Evolutionary conservation across 2,888 invertebrate species (phyloP).

Genomic region (Drosophila cognata): DNA sequence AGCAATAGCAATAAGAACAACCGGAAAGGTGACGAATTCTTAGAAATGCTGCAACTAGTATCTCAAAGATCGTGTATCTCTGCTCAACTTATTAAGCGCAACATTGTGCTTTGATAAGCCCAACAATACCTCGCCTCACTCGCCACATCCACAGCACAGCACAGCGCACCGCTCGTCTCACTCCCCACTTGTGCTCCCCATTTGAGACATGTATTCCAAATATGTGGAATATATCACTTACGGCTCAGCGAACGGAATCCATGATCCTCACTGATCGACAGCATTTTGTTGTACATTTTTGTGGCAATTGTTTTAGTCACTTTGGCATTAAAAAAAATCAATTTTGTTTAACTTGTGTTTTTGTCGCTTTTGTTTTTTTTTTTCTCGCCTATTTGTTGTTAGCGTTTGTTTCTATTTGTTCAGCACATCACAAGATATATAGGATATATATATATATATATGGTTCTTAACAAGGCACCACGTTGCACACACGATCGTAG

Average conservation of each 20-base stretch:
- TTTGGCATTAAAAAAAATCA: constrained; percentile 45
- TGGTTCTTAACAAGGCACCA: constrained; percentile 44
- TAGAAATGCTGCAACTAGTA: constrained; percentile 52
- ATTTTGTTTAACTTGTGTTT: constrained; percentile 19
- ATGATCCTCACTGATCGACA: constrained; percentile 85
- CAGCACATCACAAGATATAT: constrained; percentile 60
- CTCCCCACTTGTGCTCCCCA: background rate
- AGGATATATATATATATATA: background rate
- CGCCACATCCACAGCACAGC: background rate
- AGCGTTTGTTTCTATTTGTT: constrained; percentile 9
- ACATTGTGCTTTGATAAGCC: constrained; percentile 38
- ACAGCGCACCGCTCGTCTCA: background rate
- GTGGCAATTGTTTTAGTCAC: constrained; percentile 22
- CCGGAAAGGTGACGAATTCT: constrained; percentile 61
- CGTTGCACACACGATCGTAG: constrained; percentile 71
- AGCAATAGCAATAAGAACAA: constrained; percentile 26
- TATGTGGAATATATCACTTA: constrained; percentile 74
- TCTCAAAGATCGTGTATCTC: constrained; percentile 52
- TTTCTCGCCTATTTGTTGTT: constrained; percentile 15
- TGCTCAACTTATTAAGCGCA: constrained; percentile 27
- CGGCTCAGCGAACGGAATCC: constrained; percentile 85
- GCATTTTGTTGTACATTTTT: constrained; percentile 82
- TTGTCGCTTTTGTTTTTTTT: constrained; percentile 15
- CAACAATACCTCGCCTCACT: background rate
- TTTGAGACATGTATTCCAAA: background rate